Evolutionary conservation across 2,113 vertebrate genomes (phyloP).

Genomic region (Alces alces): DNA sequence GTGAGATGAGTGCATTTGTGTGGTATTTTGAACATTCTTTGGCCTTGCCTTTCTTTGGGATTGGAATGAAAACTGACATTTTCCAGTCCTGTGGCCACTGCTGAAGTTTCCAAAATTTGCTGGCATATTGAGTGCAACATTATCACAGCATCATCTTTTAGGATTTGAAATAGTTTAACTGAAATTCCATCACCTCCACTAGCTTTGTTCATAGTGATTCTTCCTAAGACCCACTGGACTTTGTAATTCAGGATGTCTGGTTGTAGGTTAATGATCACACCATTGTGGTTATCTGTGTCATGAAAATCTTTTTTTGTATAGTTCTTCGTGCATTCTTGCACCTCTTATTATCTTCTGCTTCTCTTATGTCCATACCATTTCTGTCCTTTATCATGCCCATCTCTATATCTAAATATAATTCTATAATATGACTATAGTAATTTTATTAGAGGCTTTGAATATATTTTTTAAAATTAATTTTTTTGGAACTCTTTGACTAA

Average conservation of each 20-base stretch:
- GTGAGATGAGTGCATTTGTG: background rate
- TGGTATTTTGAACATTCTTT: background rate
- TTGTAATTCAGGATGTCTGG: background rate
- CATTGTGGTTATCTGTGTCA: background rate
- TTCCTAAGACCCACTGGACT: background rate
- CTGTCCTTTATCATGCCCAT: background rate
- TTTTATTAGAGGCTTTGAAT: background rate
- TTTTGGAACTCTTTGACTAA: background rate
- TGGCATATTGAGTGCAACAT: background rate
- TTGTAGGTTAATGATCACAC: background rate
- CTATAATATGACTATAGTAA: background rate
- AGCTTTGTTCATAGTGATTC: background rate
- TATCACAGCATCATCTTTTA: background rate
- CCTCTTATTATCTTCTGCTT: background rate
- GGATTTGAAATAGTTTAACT: background rate
- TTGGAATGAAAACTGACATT: background rate
- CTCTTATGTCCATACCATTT: background rate
- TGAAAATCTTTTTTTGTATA: background rate
- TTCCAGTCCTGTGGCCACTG: background rate
- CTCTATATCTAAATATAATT: background rate
- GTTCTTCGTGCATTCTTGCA: background rate
- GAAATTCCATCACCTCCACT: background rate
- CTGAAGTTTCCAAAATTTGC: background rate
- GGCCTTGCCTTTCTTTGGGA: background rate
- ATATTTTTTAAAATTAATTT: background rate